phyloP scores from a whole-genome alignment of 1,140 invertebrate genomes.

The Apocrypta bakeri region DNA sequence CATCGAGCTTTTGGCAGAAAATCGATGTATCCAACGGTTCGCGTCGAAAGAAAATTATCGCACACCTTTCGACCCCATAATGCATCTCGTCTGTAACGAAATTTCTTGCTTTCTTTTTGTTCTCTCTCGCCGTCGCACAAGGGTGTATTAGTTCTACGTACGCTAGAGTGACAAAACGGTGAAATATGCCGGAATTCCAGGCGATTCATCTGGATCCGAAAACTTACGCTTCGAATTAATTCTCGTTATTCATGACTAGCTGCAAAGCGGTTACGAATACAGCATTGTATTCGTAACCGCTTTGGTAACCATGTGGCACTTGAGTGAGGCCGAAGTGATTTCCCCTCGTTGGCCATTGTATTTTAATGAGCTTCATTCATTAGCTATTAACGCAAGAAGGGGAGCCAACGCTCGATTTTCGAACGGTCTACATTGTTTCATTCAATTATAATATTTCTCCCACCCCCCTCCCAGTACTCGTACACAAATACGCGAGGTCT shows the following conservation, averaged over 20 bases:
- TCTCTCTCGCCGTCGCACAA: too few species aligned
- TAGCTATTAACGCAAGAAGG: not conserved
- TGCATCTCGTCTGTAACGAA: too few species aligned
- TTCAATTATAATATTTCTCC: not conserved
- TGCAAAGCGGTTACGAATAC: too few species aligned
- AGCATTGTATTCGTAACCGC: not conserved
- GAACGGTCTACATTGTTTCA: not conserved
- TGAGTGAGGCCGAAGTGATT: not conserved
- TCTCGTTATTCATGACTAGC: not conserved
- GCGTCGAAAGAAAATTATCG: constrained; percentile 39
- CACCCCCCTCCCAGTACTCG: too few species aligned
- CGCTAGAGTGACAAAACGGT: too few species aligned
- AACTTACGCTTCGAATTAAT: not conserved
- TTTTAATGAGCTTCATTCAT: too few species aligned
- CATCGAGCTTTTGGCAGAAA: constrained; percentile 33
- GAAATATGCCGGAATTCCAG: not conserved
- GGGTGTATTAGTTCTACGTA: too few species aligned
- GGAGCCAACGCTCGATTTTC: not conserved
- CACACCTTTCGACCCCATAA: not conserved
- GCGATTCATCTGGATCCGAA: not conserved
- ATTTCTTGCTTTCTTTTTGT: too few species aligned
- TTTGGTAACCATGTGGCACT: not conserved
- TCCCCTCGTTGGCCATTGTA: not conserved
- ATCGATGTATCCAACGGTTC: constrained; percentile 18
- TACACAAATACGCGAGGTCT: not conserved